phyloP scores from a whole-genome alignment of 2,888 invertebrate genomes.

The Agonopterix alstromeriana region DNA sequence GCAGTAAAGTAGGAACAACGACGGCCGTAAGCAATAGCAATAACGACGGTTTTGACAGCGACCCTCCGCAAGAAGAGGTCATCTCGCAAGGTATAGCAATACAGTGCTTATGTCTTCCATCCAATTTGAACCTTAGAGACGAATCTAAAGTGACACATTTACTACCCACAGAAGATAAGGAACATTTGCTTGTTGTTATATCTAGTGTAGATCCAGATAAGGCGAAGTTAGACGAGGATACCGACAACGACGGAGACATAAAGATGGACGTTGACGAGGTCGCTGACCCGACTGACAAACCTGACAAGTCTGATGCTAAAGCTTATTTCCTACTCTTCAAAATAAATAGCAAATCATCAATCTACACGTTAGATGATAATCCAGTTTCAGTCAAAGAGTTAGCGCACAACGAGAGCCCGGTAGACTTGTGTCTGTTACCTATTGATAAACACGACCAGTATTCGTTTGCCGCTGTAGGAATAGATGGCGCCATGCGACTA shows the following conservation, averaged over 20 bases:
- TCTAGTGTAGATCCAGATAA: constrained; percentile 53
- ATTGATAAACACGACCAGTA: constrained; percentile 66
- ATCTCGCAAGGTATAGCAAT: constrained; percentile 68
- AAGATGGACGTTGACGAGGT: constrained; percentile 67
- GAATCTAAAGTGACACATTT: constrained; percentile 79
- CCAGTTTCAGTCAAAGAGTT: constrained; percentile 80
- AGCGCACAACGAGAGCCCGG: constrained; percentile 79
- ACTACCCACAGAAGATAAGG: constrained; percentile 81
- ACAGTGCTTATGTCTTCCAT: constrained; percentile 76
- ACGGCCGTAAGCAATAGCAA: constrained; percentile 53
- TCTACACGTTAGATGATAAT: constrained; percentile 70
- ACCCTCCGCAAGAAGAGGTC: constrained; percentile 57
- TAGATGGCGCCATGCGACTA: constrained; percentile 84
- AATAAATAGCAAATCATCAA: constrained; percentile 52
- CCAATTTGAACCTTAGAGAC: constrained; percentile 59
- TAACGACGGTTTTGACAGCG: constrained; percentile 71
- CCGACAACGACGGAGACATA: constrained; percentile 49
- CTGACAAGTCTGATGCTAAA: constrained; percentile 40
- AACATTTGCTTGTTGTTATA: constrained; percentile 80
- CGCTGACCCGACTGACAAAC: constrained; percentile 34
- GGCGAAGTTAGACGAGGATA: constrained; percentile 44
- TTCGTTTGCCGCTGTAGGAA: constrained; percentile 84
- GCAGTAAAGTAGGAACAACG: constrained; percentile 53
- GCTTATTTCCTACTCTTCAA: constrained; percentile 59
- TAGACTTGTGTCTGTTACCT: constrained; percentile 83